These are phyloP conservation scores for Pentalonia nigronervosa DNA, from an alignment of 1,140 invertebrate genomes.

Conservation along the genomic window DNA sequence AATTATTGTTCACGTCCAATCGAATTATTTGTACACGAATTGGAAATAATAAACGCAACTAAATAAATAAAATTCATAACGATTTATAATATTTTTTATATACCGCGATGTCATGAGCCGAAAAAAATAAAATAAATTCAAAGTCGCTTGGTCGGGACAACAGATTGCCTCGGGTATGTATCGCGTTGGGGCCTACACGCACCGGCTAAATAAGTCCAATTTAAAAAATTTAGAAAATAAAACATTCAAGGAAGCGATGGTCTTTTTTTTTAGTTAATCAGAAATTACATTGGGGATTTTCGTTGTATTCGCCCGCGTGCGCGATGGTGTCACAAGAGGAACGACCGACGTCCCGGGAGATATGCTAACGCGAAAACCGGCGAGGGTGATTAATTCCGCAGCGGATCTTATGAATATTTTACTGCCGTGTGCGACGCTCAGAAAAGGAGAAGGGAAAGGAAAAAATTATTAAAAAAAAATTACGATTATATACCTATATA, in stretches of 20 bases:
- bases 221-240: constrained; percentile 45
- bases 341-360: constrained; percentile 52
- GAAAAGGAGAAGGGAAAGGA: too few species aligned
- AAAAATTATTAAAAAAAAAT: constrained; percentile 41
- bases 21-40: not conserved
- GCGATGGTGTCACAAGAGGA: constrained; percentile 43
- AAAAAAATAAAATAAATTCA: not conserved
- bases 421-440: not conserved
- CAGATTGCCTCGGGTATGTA: not conserved
- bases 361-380: constrained; percentile 55
- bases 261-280: constrained; percentile 55
- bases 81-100: not conserved
- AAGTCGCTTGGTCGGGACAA: not conserved
- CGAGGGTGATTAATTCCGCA: constrained; percentile 55
- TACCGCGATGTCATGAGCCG: not conserved
- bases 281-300: constrained; percentile 58
- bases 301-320: not conserved
- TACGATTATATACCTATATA: not conserved
- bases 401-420: constrained; percentile 53
- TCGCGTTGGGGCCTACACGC: not conserved
- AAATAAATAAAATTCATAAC: not conserved
- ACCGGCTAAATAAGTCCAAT: constrained; percentile 37
- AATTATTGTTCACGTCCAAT: too few species aligned
- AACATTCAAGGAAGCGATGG: constrained; percentile 45
- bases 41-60: not conserved